phyloP scores from a whole-genome alignment of 2,888 invertebrate genomes.

The Ophion ventricosus region DNA sequence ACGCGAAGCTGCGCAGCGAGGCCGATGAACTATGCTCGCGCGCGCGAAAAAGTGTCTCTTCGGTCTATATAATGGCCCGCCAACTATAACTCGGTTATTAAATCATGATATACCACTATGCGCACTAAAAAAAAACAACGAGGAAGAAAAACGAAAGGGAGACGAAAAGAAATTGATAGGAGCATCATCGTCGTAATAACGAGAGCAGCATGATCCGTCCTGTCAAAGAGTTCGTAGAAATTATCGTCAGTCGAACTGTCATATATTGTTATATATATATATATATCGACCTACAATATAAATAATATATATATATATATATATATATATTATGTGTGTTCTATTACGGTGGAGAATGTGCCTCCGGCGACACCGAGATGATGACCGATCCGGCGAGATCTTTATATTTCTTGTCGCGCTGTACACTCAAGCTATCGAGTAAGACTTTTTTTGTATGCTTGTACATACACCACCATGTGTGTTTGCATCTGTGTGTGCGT shows the following conservation, averaged over 20 bases:
- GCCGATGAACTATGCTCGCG: constrained; percentile 33
- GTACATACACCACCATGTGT: background rate
- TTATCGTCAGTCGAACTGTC: constrained; percentile 74
- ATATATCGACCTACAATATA: background rate
- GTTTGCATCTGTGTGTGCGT: background rate
- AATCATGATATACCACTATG: constrained; percentile 32
- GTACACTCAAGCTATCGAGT: constrained; percentile 6
- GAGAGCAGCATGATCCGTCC: constrained; percentile 71
- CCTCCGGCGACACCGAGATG: constrained; percentile 61
- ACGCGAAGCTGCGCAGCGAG: background rate
- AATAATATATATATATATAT: background rate
- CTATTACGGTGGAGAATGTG: constrained; percentile 28
- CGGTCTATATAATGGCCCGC: constrained; percentile 10
- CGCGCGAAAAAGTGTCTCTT: constrained; percentile 25
- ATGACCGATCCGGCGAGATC: constrained; percentile 59
- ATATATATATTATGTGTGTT: background rate
- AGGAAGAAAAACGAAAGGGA: background rate
- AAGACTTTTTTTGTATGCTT: constrained; percentile 12
- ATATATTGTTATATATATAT: constrained; percentile 4
- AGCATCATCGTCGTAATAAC: constrained; percentile 68
- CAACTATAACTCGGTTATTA: constrained; percentile 39
- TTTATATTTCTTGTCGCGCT: constrained; percentile 51
- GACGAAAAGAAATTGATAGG: constrained; percentile 46
- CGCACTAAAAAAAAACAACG: constrained; percentile 1
- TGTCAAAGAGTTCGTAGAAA: constrained; percentile 71